These are phyloP conservation scores for Mimas tiliae DNA, from an alignment of 2,888 invertebrate species.

Conservation along the genomic window DNA sequence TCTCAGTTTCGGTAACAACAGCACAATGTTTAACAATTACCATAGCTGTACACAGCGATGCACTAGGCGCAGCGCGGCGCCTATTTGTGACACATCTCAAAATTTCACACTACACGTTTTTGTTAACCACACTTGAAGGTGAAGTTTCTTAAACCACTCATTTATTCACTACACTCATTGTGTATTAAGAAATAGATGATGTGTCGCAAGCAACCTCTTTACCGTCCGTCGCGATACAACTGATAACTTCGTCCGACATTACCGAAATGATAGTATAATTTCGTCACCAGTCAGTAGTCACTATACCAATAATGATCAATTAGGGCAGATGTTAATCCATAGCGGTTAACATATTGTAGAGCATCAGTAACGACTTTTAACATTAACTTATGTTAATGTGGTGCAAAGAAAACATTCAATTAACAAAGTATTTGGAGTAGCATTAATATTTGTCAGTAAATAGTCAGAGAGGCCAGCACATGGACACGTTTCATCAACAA, in stretches of 20 bases:
- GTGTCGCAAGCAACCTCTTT: slow-evolving; percentile 16
- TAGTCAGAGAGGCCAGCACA: slow-evolving; percentile 44
- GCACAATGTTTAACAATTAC: slow-evolving; percentile 48
- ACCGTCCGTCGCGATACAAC: slow-evolving; percentile 18
- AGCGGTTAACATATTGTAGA: background rate
- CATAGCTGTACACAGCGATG: slow-evolving; percentile 31
- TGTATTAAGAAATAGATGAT: background rate
- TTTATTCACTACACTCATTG: slow-evolving; percentile 7
- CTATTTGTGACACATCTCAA: background rate
- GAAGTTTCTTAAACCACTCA: slow-evolving; percentile 5
- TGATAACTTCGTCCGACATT: slow-evolving; percentile 24
- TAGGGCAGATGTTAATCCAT: background rate
- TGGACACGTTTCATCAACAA: slow-evolving; percentile 50
- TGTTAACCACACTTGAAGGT: background rate
- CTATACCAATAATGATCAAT: slow-evolving; percentile 25
- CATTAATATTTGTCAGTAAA: slow-evolving; percentile 38
- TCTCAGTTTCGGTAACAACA: slow-evolving; percentile 55
- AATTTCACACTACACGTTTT: background rate
- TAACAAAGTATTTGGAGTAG: slow-evolving; percentile 6
- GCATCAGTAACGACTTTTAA: slow-evolving; percentile 15
- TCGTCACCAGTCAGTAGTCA: slow-evolving; percentile 4
- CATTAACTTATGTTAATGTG: slow-evolving; percentile 27
- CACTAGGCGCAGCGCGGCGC: too few species aligned
- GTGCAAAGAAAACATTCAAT: slow-evolving; percentile 28
- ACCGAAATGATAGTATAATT: slow-evolving; percentile 19